Percentiles rank a stretch among this genome's conserved stretches.
These are phyloP conservation scores for Chaetogeoica ovagalla DNA, from an alignment of 2,888 invertebrate species.

Conservation along the genomic window DNA sequence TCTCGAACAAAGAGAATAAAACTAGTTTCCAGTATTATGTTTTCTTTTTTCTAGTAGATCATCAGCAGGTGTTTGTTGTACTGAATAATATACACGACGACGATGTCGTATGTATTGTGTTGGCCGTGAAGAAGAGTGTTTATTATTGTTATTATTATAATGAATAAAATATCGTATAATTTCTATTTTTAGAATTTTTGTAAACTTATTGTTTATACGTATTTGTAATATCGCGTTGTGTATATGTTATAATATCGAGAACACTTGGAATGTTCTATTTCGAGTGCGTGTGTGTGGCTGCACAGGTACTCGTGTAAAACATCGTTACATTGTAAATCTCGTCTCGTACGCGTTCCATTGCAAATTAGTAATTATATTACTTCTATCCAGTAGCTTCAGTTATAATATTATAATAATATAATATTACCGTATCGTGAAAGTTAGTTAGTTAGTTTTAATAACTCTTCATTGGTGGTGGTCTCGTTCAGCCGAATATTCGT, in stretches of 20 bases:
- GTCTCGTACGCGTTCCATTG: not conserved
- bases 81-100: no score
- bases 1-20: constrained; percentile 16
- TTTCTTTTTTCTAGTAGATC: not conserved
- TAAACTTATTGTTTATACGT: not conserved
- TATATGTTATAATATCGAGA: not conserved
- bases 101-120: no score
- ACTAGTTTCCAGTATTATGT: not conserved
- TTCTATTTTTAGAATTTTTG: not conserved
- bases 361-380: not conserved
- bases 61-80: no score
- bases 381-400: not conserved
- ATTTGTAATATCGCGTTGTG: not conserved
- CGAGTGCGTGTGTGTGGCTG: not conserved
- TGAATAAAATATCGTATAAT: not conserved
- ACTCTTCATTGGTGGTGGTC: no score
- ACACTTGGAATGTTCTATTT: not conserved
- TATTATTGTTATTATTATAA: no score
- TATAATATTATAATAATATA: no score
- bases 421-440: no score
- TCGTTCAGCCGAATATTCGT: no score
- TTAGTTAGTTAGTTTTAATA: no score
- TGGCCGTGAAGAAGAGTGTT: no score
- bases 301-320: not conserved
- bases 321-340: not conserved